Conservation (phyloP, 1,140 invertebrate species). For the Panagrolaimus sp. region DNA sequence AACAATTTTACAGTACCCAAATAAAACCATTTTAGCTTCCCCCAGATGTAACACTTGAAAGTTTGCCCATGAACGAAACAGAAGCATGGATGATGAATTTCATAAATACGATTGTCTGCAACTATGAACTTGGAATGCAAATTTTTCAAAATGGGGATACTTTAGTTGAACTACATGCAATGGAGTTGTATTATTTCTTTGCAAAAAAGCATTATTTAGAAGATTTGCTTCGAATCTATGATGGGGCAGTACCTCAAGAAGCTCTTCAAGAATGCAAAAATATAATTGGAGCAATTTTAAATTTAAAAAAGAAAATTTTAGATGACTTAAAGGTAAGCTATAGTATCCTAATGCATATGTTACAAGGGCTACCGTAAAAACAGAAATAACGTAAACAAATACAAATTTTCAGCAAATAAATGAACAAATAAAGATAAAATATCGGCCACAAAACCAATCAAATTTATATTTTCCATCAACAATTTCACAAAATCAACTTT, state of each 20-base stretch:
- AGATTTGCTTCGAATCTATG: not conserved
- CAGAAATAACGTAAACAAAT: no score
- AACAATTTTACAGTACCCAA: no score
- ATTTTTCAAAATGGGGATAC: not conserved
- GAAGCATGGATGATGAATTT: constrained; percentile 8
- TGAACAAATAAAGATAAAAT: no score
- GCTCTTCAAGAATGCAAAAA: not conserved
- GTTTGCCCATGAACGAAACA: no score
- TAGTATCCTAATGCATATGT: no score
- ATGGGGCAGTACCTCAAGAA: not conserved
- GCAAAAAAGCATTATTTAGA: not conserved
- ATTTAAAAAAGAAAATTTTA: not conserved
- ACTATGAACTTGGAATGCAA: not conserved
- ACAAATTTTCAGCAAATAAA: no score
- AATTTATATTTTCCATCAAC: no score
- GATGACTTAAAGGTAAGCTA: not conserved
- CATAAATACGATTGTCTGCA: not conserved
- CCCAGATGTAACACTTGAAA: no score
- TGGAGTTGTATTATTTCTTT: not conserved
- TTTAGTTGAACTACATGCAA: not conserved
- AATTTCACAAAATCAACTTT: no score
- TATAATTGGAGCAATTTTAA: not conserved
- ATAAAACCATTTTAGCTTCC: no score
- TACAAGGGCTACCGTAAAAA: no score
- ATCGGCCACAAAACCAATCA: no score